Base-by-base conservation (phyloP, 2,797 vertebrate species). In the Microchirus variegatus region DNA sequence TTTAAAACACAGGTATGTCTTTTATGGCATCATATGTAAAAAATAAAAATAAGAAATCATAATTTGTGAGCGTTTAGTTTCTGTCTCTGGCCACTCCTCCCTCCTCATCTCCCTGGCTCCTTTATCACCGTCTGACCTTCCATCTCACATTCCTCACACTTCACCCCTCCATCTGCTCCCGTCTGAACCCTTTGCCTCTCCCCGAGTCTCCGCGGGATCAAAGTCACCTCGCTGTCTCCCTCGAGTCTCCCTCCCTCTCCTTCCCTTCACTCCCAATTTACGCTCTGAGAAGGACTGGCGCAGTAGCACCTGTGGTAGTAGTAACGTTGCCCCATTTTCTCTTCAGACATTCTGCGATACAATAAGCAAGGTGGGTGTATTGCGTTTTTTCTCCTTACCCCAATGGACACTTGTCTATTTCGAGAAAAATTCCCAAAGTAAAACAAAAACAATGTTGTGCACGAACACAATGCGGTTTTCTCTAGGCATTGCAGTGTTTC, bases 131-230 rank as follows among this genome's bases (percentile, higher is more conserved):
- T 58, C 67, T 81, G 75, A 80, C 84, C 77, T 68, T 53, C 70
- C 53, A 72, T 75, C 79, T 61, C 57, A 71, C 57, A 69, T 79
- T 68, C 76, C 67, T 71, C 59, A 3, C 59, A 3, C 59, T 59
- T 81, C 77, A 67, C 48, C 73, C 58, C 72, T 78, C 83, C 85
- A 85, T 87, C 84, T 88, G 87, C 58, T 85, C 63, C 67, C 67
- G 75, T 82, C 71, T 76, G 63, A 85, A 81, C 78, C 56, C 63
- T 42, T 65, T 43, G 17, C 75, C 73, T 57, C 65, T 58, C 58
- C 61, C 47, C 49, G 37, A 4, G 9, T 61, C 77, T 73, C 46
- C 0, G 3, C 52, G 63, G 66, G 80, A 87, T 87, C 86, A 90
- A 89, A 90, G 86, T 83, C 86, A 75, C 79, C 79, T 77, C 69